phyloP scores from a whole-genome alignment of 23 tunicate genomes.

The Oikopleura albicans region DNA sequence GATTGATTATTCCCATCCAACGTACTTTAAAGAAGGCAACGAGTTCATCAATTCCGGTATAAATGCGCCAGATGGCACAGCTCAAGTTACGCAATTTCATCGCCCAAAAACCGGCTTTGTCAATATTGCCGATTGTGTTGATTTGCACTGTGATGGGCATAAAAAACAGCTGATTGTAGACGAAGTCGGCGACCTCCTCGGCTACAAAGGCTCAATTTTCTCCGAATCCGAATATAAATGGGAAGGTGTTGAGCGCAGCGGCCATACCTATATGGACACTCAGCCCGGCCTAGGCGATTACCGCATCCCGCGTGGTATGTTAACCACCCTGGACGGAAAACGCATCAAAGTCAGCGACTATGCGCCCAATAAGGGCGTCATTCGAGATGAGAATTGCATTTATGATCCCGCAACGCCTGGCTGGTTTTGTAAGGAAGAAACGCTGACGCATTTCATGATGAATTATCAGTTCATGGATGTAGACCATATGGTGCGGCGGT shows the following conservation, averaged over 20 bases:
- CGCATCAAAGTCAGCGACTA: not conserved
- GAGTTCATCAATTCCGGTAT: not conserved
- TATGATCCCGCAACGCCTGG: not conserved
- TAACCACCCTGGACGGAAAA: not conserved
- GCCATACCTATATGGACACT: not conserved
- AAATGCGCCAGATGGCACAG: not conserved
- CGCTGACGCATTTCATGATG: not conserved
- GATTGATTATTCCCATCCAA: not conserved
- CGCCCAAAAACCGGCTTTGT: not conserved
- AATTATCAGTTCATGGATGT: slow-evolving; percentile 18
- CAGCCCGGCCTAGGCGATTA: slow-evolving; percentile 1
- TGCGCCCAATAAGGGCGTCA: slow-evolving; percentile 2
- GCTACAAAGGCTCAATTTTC: not conserved
- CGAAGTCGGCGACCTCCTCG: slow-evolving; percentile 6
- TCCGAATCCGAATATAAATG: slow-evolving; percentile 12
- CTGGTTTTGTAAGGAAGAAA: not conserved
- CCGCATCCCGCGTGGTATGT: not conserved
- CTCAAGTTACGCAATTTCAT: not conserved
- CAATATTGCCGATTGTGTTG: slow-evolving; percentile 17
- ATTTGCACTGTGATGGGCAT: slow-evolving; percentile 12
- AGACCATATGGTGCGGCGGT: not conserved
- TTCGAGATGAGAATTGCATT: slow-evolving; percentile 4
- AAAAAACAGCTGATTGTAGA: not conserved
- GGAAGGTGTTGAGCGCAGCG: not conserved
- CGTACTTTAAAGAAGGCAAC: slow-evolving; percentile 4